Percentiles rank a stretch among this genome's conserved stretches.
Conservation (phyloP, 2,797 vertebrate genomes). For the Etheostoma nigrum region DNA sequence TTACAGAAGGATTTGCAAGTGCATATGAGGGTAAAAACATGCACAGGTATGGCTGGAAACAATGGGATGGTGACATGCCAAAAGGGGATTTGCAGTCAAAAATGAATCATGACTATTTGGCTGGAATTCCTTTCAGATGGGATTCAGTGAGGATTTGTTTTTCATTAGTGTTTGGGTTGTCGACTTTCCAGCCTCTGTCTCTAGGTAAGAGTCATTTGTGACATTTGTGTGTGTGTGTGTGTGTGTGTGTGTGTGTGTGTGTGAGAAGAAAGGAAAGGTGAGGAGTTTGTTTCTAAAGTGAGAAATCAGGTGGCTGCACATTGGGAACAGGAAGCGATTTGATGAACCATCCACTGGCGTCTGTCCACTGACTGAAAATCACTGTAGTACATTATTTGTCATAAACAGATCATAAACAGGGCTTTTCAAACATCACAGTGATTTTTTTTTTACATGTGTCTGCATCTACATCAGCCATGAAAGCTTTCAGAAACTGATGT, state of each 20-base stretch:
- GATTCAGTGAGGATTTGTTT: conserved; percentile 62
- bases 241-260: conserved; percentile 3
- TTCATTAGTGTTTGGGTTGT: conserved; percentile 59
- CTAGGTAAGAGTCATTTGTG: conserved; percentile 36
- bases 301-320: conserved; percentile 54
- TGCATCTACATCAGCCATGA: not conserved
- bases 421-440: not conserved
- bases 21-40: conserved; percentile 26
- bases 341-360: conserved; percentile 48
- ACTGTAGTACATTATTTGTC: conserved; percentile 18
- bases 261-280: conserved; percentile 6
- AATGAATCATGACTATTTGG: conserved; percentile 50
- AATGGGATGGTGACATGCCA: conserved; percentile 39
- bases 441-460: not conserved
- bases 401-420: conserved; percentile 33
- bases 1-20: conserved; percentile 36
- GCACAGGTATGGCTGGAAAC: conserved; percentile 45
- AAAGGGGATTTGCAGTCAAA: conserved; percentile 49
- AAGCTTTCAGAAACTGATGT: not conserved
- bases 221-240: conserved; percentile 18
- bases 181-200: conserved; percentile 8
- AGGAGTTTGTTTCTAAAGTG: conserved; percentile 28
- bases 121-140: conserved; percentile 28
- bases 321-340: conserved; percentile 38
- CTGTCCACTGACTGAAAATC: conserved; percentile 38